Conservation (phyloP, 2,113 vertebrate genomes). For the Callospermophilus lateralis region DNA sequence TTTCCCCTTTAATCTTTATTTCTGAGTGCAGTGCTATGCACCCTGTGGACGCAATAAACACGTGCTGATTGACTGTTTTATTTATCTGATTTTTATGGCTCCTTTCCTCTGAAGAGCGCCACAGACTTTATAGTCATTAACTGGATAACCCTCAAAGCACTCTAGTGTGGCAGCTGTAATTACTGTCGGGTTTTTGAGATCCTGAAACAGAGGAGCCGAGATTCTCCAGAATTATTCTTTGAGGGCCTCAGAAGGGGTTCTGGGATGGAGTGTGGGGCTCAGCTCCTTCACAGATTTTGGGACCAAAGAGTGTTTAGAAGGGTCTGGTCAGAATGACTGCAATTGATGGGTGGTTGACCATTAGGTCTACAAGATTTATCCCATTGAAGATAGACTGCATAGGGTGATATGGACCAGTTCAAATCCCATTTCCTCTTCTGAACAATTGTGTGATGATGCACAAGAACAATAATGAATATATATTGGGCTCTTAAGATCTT, state of each 20-base stretch:
- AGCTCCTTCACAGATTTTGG: background rate
- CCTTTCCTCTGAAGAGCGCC: slow-evolving; percentile 76
- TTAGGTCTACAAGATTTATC: background rate
- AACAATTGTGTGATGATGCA: background rate
- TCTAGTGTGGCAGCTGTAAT: slow-evolving; percentile 77
- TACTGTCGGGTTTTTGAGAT: slow-evolving; percentile 66
- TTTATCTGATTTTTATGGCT: slow-evolving; percentile 83
- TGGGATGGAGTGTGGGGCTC: background rate
- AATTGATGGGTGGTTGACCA: background rate
- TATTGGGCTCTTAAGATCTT: background rate
- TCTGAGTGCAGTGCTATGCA: slow-evolving; percentile 36
- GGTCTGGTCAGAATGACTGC: background rate
- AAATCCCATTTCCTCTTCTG: background rate
- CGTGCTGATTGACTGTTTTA: slow-evolving; percentile 81
- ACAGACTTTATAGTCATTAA: slow-evolving; percentile 80
- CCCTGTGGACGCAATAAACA: slow-evolving; percentile 76
- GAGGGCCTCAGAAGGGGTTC: background rate
- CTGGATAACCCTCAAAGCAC: slow-evolving; percentile 77
- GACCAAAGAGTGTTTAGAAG: background rate
- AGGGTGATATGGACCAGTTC: background rate
- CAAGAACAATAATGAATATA: background rate
- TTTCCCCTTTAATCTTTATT: slow-evolving; percentile 73
- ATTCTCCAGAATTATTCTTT: slow-evolving; percentile 64
- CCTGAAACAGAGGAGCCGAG: background rate
- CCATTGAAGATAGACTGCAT: background rate